Evolutionary conservation across 2,888 invertebrate genomes (phyloP), one percentile per base, ranked within the genome.

Genomic region (Microdon myrmicae): DNA sequence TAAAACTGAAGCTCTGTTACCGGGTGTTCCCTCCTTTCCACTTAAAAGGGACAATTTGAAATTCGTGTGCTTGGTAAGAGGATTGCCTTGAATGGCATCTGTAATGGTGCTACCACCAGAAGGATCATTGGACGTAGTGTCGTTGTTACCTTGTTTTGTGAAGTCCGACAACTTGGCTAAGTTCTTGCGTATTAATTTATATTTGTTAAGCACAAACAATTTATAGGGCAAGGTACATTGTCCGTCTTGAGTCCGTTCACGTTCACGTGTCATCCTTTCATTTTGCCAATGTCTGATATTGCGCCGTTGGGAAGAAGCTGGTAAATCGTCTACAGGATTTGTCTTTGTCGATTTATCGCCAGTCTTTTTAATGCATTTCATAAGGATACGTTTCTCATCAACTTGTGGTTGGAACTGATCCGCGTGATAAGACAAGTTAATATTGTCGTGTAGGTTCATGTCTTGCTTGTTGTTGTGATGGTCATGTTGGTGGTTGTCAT

Each of bases 351-450:
- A 53, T 47, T 58, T 37, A 58, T 64, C 64, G 51, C 58, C 64
- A 58, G 64, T 64, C 64, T 64, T 64, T 28, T 47, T 32, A 51
- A 53, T 64, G 64, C 58, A 51, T 51, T 56, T 64, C 58, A 41
- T 51, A 53, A 41, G n/a, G 35, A 39, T 56, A 22, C 31, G 39
- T 12, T 39, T 16, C 16, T 35, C 17, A 56, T 39, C 25, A 3
- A 43, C 43, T 25, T 43, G 26, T 20, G 29, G 16, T n/a, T 43
- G 31, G 7, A 13, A 20, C 20, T 34, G 44, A 3, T 35, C 35
- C 20, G 35, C 28, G 20, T 22, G 43, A 9, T 29, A 20, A 45
- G 28, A 22, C 45, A n/a, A n/a, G 45, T 25, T 34, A 45, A 45
- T 51, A 31, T 53, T 51, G 64, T 64, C 64, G 64, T 64, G 41